Evolutionary conservation across 2,888 invertebrate genomes (phyloP), one percentile per base, ranked within the genome.

Genomic region (Leptinotarsa tumamoca): DNA sequence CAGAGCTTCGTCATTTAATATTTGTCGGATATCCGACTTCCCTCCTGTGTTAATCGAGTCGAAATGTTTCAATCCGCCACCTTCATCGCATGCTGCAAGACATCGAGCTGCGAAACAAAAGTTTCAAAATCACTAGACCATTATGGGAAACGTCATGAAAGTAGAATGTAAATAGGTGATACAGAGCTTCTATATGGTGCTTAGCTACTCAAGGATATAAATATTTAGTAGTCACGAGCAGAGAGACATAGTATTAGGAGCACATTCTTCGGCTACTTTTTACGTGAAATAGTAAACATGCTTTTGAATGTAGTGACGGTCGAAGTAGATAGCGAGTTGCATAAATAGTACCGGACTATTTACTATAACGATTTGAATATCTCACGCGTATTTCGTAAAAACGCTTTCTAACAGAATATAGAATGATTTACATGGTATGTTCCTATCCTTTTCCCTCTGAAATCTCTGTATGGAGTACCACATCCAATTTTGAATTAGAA

Each of bases 221-320:
- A 83, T 83, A 83, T 83, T 82, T 82, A 83, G 78, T 78, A 82
- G 83, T 82, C 83, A 83, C 83, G 83, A 83, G 78, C 78, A 75
- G 68, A 75, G 68, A 77, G 76, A 76, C 77, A 73, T 67, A 77
- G 77, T 80, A 81, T 81, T 81, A 80, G 79, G 79, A 80, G 79
- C 81, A 80, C 80, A 81, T 81, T 81, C 81, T 81, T 80, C 72
- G 73, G 61, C 5, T n/a, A 67, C 68, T 79, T 80, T 80, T 79
- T 78, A 78, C 78, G 68, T 61, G 74, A 80, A 79, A 79, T 67
- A 71, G 80, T 78, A 80, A 80, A 79, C 80, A 79, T 73, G 79
- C 77, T 63, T 78, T 78, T 72, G 74, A 74, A 71, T 78, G 78
- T 78, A 75, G 56, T 75, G 77, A 73, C 75, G 74, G 77, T 77